These are phyloP conservation scores for Rousettus leschenaultii DNA, from an alignment of 2,113 vertebrate genomes.

Conservation along the genomic window DNA sequence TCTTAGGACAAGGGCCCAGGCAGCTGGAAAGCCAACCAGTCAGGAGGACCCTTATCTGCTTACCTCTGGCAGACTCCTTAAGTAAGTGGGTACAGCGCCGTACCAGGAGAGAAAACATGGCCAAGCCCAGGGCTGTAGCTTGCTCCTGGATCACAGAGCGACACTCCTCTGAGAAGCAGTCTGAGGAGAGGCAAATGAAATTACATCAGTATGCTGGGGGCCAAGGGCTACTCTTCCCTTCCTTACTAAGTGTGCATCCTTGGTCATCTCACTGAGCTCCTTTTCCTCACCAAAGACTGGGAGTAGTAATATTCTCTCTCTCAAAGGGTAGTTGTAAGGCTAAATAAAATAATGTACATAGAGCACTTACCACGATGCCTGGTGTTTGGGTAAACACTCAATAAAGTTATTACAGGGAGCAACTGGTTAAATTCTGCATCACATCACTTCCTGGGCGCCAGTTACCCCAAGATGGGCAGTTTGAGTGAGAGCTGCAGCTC, in stretches of 20 bases:
- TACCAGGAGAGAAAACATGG: conserved; percentile 95
- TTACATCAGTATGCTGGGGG: not conserved
- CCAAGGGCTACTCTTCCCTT: not conserved
- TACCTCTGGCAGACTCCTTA: conserved; percentile 87
- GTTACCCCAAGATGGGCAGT: not conserved
- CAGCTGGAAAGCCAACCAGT: not conserved
- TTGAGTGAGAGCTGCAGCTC: not conserved
- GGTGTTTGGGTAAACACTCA: not conserved
- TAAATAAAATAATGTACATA: not conserved
- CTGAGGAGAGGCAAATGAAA: conserved; percentile 71
- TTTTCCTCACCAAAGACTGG: not conserved
- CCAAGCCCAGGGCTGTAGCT: conserved; percentile 90
- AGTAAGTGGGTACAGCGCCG: conserved; percentile 91
- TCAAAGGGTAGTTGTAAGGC: not conserved
- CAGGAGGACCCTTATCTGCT: conserved; percentile 37
- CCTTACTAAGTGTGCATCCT: not conserved
- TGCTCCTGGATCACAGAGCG: conserved; percentile 94
- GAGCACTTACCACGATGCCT: not conserved
- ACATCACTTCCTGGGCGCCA: not conserved
- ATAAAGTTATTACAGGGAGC: not conserved
- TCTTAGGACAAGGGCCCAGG: not conserved
- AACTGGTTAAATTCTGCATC: not conserved
- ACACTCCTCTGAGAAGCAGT: conserved; percentile 83
- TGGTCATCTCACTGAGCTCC: not conserved
- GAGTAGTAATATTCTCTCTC: not conserved